Evolutionary conservation across 2,113 vertebrate species (phyloP).

Genomic region (Dipodomys spectabilis): DNA sequence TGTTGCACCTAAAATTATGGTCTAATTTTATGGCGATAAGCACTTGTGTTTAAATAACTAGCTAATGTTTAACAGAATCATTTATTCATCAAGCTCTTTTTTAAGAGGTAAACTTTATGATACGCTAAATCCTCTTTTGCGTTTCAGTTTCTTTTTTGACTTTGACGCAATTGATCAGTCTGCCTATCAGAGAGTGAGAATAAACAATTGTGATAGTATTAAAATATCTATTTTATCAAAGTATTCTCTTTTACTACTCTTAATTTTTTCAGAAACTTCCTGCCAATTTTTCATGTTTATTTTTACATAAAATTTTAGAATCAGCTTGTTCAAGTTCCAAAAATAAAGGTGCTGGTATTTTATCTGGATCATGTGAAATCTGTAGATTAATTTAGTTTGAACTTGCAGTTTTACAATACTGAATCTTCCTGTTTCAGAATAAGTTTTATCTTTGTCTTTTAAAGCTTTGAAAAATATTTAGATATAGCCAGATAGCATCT

Average conservation of each 20-base stretch:
- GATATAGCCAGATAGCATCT: not conserved
- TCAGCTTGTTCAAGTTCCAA: conserved; percentile 76
- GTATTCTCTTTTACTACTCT: conserved; percentile 63
- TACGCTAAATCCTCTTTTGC: not conserved
- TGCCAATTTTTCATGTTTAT: conserved; percentile 77
- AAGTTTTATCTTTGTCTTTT: conserved; percentile 44
- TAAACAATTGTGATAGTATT: conserved; percentile 38
- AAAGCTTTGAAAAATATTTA: not conserved
- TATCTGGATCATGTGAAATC: conserved; percentile 78
- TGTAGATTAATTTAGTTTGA: conserved; percentile 77
- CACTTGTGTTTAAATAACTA: not conserved
- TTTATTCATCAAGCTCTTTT: conserved; percentile 30
- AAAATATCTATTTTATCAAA: conserved; percentile 59
- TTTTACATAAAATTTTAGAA: conserved; percentile 81
- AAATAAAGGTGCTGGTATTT: conserved; percentile 79
- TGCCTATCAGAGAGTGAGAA: not conserved
- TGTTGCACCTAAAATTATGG: not conserved
- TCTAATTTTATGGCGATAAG: not conserved
- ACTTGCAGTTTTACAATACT: conserved; percentile 68
- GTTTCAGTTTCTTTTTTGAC: conserved; percentile 1
- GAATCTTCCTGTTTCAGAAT: conserved; percentile 27
- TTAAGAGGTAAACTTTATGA: not conserved
- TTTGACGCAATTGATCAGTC: not conserved
- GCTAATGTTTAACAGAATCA: not conserved
- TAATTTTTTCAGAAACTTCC: conserved; percentile 61